These are phyloP conservation scores for Lasioglossum calceatum DNA, from an alignment of 2,888 invertebrate species.

Conservation along the genomic window DNA sequence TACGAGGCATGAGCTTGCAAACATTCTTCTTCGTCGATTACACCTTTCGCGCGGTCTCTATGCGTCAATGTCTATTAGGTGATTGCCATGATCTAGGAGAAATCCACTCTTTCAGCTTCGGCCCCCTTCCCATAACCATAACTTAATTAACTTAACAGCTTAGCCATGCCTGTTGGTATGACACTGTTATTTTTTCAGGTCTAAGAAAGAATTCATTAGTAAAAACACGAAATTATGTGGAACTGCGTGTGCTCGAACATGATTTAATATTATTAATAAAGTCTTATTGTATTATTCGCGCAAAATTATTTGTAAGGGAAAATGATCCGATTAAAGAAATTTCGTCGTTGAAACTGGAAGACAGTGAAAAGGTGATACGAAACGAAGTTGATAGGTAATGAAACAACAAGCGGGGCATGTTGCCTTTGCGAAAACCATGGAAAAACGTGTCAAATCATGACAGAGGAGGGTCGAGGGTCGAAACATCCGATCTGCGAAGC, in stretches of 20 bases:
- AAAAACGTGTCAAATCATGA: not conserved
- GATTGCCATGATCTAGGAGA: slow-evolving; percentile 4
- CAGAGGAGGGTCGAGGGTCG: not conserved
- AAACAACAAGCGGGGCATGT: not conserved
- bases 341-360: not conserved
- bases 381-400: not conserved
- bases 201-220: not conserved
- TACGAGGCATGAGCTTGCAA: slow-evolving; percentile 72
- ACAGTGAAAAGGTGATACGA: not conserved
- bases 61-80: not conserved
- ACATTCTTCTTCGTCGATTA: slow-evolving; percentile 43
- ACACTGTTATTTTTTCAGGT: not conserved
- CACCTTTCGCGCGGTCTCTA: not conserved
- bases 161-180: not conserved
- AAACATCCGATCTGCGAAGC: not conserved
- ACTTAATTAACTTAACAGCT: slow-evolving; percentile 5
- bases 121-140: not conserved
- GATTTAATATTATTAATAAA: not conserved
- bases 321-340: not conserved
- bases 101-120: not conserved
- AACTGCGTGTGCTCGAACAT: too few species aligned
- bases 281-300: not conserved
- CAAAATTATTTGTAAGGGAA: not conserved
- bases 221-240: not conserved
- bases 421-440: not conserved